Conservation (phyloP, 1,140 invertebrate species). For the Gryllus bimaculatus region DNA sequence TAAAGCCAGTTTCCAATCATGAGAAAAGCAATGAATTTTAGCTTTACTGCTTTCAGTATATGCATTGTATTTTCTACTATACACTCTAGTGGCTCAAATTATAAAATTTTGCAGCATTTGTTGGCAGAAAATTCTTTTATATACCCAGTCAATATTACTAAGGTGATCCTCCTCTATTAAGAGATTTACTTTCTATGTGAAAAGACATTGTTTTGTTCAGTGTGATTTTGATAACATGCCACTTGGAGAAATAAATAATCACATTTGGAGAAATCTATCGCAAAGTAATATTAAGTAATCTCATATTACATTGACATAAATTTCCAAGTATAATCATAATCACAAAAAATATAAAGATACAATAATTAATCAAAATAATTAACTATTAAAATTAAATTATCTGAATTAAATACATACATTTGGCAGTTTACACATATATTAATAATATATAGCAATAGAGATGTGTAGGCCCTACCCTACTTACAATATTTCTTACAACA, state of each 20-base stretch:
- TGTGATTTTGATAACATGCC: not conserved
- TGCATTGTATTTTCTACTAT: not conserved
- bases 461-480: not conserved
- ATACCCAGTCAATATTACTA: not conserved
- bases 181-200: constrained; percentile 2
- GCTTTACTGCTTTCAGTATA: not conserved
- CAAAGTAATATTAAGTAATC: not conserved
- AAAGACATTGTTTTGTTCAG: not conserved
- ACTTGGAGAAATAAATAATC: not conserved
- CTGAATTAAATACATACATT: constrained; percentile 2
- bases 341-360: not conserved
- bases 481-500: constrained; percentile 6
- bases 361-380: not conserved
- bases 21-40: not conserved
- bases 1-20: not conserved
- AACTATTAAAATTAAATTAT: not conserved
- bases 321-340: not conserved
- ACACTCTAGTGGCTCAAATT: not conserved
- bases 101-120: not conserved
- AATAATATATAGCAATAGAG: not conserved
- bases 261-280: not conserved
- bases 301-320: not conserved
- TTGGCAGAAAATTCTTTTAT: not conserved
- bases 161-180: not conserved
- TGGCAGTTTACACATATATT: constrained; percentile 5